Evolutionary conservation across 2,797 vertebrate genomes (phyloP).

Genomic region (Notolabrus celidotus): DNA sequence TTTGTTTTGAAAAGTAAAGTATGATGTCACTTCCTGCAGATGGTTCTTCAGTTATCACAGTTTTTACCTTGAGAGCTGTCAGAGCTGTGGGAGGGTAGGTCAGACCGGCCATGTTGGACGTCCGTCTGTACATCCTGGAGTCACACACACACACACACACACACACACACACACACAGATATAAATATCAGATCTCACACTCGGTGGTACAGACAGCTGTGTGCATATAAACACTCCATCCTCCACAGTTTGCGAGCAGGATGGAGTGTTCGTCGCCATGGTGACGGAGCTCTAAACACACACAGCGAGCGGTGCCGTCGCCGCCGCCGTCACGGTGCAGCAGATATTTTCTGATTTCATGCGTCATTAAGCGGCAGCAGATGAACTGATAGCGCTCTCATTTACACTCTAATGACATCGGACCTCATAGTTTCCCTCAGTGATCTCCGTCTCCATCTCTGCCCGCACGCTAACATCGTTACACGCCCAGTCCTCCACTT

Average conservation of each 20-base stretch:
- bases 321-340: conserved; percentile 1
- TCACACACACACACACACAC: conserved; percentile 26
- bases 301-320: conserved; percentile 1
- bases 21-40: conserved; percentile 14
- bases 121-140: conserved; percentile 96
- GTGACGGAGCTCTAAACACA: conserved; percentile 59
- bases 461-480: conserved; percentile 39
- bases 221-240: conserved; percentile 44
- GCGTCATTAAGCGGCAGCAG: conserved; percentile 65
- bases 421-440: conserved; percentile 26
- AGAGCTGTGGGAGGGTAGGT: conserved; percentile 93
- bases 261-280: conserved; percentile 54
- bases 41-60: not conserved
- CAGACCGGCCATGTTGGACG: conserved; percentile 94
- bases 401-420: conserved; percentile 51
- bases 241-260: conserved; percentile 56
- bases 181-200: conserved; percentile 23
- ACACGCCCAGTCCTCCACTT: not conserved
- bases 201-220: conserved; percentile 21
- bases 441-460: conserved; percentile 22
- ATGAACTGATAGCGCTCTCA: conserved; percentile 58
- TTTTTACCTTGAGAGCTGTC: conserved; percentile 90
- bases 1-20: not conserved
- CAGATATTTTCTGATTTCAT: conserved; percentile 68
- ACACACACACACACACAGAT: conserved; percentile 23